Evolutionary conservation across 1,140 invertebrate species (phyloP).

Genomic region (Magallana angulata): DNA sequence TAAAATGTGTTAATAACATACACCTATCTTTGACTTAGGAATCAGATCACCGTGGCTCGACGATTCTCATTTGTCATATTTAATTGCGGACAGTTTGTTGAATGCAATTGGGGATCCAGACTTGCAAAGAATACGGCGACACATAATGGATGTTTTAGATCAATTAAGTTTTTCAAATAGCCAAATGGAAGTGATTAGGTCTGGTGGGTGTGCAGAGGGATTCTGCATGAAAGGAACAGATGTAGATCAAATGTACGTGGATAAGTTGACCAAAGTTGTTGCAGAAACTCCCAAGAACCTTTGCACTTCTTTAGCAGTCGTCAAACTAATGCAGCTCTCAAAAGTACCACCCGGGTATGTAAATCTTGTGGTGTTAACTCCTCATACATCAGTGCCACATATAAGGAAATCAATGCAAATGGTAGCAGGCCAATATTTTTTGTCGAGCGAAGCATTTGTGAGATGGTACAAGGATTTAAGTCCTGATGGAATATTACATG

Average conservation of each 20-base stretch:
- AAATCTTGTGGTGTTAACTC: background rate
- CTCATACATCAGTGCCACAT: background rate
- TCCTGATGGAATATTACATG: background rate
- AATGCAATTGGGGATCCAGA: too few relatives aligned
- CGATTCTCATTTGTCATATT: too few relatives aligned
- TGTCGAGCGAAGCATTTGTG: background rate
- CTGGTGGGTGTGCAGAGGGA: too few relatives aligned
- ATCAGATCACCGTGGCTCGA: too few relatives aligned
- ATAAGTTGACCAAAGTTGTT: background rate
- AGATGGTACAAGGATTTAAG: background rate
- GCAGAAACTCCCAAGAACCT: background rate
- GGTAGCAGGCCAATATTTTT: background rate
- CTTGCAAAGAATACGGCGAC: too few relatives aligned
- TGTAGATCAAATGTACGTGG: background rate
- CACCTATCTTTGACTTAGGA: too few relatives aligned
- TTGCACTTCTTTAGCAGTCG: background rate
- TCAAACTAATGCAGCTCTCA: background rate
- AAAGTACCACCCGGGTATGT: background rate
- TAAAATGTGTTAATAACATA: too few relatives aligned
- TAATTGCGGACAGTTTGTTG: too few relatives aligned
- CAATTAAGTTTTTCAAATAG: too few relatives aligned
- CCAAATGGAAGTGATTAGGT: too few relatives aligned
- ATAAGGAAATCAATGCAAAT: background rate
- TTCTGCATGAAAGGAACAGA: too few relatives aligned
- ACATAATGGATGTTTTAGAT: too few relatives aligned